A percentile compares a stretch with the other conserved stretches of the same genome.
These are phyloP conservation scores for Pteruthius melanotis DNA, from an alignment of 2,113 vertebrate species.

Conservation along the genomic window DNA sequence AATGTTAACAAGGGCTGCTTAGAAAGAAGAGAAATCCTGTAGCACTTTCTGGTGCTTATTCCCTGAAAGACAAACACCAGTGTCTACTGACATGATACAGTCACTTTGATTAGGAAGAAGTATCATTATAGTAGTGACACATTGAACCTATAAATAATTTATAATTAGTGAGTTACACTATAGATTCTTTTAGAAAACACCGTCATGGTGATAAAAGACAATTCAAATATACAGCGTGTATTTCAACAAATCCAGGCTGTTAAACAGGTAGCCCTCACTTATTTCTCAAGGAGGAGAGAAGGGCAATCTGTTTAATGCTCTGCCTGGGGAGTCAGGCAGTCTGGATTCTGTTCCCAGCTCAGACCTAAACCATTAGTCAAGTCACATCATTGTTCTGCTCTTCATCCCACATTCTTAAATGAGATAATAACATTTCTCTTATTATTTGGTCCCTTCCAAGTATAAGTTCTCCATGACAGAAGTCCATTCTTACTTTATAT, in stretches of 20 bases:
- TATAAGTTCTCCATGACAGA: neutral
- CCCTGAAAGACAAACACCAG: neutral
- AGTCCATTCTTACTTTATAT: neutral
- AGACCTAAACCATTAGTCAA: neutral
- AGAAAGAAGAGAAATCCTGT: neutral
- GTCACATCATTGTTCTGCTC: neutral
- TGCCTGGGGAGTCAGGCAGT: neutral
- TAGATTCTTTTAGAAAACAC: neutral
- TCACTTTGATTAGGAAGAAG: neutral
- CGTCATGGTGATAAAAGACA: neutral
- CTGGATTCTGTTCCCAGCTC: neutral
- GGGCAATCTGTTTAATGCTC: neutral
- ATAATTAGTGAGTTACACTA: neutral
- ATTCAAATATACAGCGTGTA: neutral
- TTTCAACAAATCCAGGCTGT: neutral
- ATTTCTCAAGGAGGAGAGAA: neutral
- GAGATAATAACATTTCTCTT: neutral
- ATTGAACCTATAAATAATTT: neutral
- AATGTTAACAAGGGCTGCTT: neutral
- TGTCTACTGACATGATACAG: neutral
- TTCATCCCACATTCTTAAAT: slow-evolving; percentile 1
- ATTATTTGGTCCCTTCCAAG: neutral
- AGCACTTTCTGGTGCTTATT: neutral
- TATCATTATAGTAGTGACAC: neutral
- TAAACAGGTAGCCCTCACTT: neutral